Evolutionary conservation across 2,113 vertebrate species (phyloP).

Genomic region (Melanotaenia duboulayi): DNA sequence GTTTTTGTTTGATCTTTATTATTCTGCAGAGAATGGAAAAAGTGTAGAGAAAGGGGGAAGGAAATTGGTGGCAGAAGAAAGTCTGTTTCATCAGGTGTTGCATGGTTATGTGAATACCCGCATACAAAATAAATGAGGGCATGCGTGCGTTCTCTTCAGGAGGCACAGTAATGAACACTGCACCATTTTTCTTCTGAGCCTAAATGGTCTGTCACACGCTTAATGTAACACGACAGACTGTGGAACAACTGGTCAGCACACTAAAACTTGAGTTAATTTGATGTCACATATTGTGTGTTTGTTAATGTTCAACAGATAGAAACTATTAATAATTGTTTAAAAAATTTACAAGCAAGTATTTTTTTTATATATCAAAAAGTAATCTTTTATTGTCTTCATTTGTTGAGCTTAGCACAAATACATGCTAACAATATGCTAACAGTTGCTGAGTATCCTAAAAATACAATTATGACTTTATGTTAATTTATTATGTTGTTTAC

Average conservation of each 20-base stretch:
- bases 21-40: conserved; percentile 54
- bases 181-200: conserved; percentile 60
- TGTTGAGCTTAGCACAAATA: too few species aligned
- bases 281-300: conserved; percentile 34
- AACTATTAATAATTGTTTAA: not conserved
- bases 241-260: conserved; percentile 34
- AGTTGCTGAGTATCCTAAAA: too few species aligned
- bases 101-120: conserved; percentile 39
- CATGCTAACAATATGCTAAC: too few species aligned
- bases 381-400: too few species aligned
- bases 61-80: conserved; percentile 53
- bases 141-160: conserved; percentile 60
- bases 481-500: too few species aligned
- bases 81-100: conserved; percentile 51
- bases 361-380: too few species aligned
- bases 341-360: too few species aligned
- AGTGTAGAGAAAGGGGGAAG: conserved; percentile 18
- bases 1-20: conserved; percentile 72
- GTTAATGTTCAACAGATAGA: conserved; percentile 4
- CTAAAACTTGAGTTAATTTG: conserved; percentile 45
- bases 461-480: too few species aligned
- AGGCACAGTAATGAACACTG: conserved; percentile 68
- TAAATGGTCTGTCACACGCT: conserved; percentile 60
- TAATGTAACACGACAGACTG: conserved; percentile 59
- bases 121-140: conserved; percentile 65